A percentile compares a stretch with the other conserved stretches of the same genome.
These are phyloP conservation scores for Volucella zonaria DNA, from an alignment of 2,888 invertebrate genomes.

Conservation along the genomic window DNA sequence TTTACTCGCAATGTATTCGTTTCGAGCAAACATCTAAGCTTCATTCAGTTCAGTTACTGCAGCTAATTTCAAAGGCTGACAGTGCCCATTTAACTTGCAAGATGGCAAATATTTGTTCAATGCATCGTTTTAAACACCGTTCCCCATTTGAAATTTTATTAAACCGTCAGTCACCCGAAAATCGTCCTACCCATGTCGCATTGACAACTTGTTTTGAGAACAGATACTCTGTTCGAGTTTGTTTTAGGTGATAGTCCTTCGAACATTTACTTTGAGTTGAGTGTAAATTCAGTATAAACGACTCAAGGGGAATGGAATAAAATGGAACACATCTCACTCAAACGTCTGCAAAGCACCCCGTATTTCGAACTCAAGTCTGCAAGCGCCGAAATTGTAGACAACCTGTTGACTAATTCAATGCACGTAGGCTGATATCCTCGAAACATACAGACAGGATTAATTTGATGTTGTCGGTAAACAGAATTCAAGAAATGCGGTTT, in stretches of 20 bases:
- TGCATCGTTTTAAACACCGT: too few relatives aligned
- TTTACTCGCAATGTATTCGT: too few relatives aligned
- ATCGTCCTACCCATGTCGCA: too few relatives aligned
- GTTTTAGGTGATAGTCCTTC: neutral
- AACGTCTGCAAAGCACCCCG: constrained; percentile 1
- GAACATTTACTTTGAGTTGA: constrained; percentile 1
- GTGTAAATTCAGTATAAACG: neutral
- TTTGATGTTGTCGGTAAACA: constrained; percentile 7
- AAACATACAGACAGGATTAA: constrained; percentile 21
- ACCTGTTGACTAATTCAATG: constrained; percentile 51
- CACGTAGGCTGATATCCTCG: constrained; percentile 11
- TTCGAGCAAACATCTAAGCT: too few relatives aligned
- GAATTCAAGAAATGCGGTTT: constrained; percentile 18
- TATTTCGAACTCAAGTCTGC: neutral
- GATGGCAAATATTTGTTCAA: too few relatives aligned
- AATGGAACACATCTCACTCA: constrained; percentile 17
- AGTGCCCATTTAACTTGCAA: too few relatives aligned
- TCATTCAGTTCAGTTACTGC: too few relatives aligned
- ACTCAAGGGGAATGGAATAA: neutral
- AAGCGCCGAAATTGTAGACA: constrained; percentile 14
- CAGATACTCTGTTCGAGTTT: too few relatives aligned
- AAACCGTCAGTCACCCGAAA: too few relatives aligned
- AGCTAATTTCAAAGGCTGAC: too few relatives aligned
- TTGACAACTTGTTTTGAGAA: too few relatives aligned
- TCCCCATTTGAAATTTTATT: too few relatives aligned